phyloP scores from a whole-genome alignment of 2,888 invertebrate species.

The Hypomecis atomaria region DNA sequence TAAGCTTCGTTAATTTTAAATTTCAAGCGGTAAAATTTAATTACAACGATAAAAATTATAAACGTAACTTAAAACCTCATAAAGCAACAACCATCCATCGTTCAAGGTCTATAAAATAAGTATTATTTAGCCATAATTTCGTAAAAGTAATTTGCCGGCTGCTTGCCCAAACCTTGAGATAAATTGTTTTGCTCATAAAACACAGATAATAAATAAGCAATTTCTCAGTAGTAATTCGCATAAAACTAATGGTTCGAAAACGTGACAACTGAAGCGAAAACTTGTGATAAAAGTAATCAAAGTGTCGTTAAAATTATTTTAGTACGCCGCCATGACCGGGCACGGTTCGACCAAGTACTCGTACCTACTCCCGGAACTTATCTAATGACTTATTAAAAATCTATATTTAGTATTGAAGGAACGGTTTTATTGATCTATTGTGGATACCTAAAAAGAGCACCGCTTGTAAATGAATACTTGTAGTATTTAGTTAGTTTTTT shows the following conservation, averaged over 20 bases:
- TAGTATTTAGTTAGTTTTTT: too few species aligned
- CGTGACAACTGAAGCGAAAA: conserved; percentile 80
- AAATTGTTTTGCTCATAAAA: conserved; percentile 56
- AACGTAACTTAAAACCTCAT: too few species aligned
- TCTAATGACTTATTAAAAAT: conserved; percentile 43
- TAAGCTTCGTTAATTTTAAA: too few species aligned
- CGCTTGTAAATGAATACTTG: too few species aligned
- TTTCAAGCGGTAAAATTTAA: too few species aligned
- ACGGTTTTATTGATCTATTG: background rate
- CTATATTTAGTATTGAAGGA: background rate
- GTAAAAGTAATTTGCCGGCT: conserved; percentile 50
- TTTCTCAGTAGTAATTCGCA: conserved; percentile 78
- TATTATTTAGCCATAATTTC: background rate
- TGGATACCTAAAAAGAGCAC: too few species aligned
- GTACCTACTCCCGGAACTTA: conserved; percentile 40
- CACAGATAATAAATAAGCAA: conserved; percentile 75
- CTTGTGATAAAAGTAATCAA: conserved; percentile 83
- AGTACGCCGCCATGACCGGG: conserved; percentile 65
- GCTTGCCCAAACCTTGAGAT: conserved; percentile 49
- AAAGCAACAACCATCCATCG: background rate
- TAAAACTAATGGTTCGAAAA: conserved; percentile 83
- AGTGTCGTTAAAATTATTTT: conserved; percentile 82
- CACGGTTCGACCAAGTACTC: conserved; percentile 53
- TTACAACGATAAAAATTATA: too few species aligned
- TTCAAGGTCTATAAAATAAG: background rate